A percentile compares a stretch with the other conserved stretches of the same genome.
Conservation (phyloP, 2,113 vertebrate species). For the Balaeniceps rex region DNA sequence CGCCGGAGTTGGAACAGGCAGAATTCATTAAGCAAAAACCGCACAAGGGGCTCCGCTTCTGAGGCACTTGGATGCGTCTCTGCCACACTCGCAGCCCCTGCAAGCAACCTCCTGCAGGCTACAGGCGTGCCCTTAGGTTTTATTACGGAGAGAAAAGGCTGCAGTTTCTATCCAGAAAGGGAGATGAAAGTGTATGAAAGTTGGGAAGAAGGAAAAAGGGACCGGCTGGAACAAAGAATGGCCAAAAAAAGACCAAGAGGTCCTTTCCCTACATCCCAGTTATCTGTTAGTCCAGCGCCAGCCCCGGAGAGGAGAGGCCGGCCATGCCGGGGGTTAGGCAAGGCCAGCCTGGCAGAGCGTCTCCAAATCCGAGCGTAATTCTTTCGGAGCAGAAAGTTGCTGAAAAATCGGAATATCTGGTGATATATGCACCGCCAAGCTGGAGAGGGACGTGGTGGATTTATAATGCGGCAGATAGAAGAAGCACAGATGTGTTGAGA, state of each 20-base stretch:
- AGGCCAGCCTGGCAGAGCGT: neutral
- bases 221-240: neutral
- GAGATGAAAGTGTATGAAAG: neutral
- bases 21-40: neutral
- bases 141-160: neutral
- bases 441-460: constrained; percentile 6
- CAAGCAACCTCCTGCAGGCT: neutral
- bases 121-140: neutral
- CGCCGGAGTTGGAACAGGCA: neutral
- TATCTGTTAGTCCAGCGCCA: neutral
- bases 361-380: constrained; percentile 6
- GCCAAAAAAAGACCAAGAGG: neutral
- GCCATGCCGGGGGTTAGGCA: neutral
- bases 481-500: constrained; percentile 64
- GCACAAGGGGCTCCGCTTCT: neutral
- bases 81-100: neutral
- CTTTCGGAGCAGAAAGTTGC: constrained; percentile 24
- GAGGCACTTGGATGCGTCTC: neutral
- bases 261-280: neutral
- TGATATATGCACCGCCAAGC: neutral
- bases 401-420: constrained; percentile 44
- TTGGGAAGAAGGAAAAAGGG: neutral
- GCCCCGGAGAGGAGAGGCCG: neutral
- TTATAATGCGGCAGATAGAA: constrained; percentile 40
- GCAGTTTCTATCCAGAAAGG: neutral